Percentiles rank a stretch among this genome's conserved stretches.
These are phyloP conservation scores for Listrodromus nycthemerus DNA, from an alignment of 2,888 invertebrate species.

Conservation along the genomic window DNA sequence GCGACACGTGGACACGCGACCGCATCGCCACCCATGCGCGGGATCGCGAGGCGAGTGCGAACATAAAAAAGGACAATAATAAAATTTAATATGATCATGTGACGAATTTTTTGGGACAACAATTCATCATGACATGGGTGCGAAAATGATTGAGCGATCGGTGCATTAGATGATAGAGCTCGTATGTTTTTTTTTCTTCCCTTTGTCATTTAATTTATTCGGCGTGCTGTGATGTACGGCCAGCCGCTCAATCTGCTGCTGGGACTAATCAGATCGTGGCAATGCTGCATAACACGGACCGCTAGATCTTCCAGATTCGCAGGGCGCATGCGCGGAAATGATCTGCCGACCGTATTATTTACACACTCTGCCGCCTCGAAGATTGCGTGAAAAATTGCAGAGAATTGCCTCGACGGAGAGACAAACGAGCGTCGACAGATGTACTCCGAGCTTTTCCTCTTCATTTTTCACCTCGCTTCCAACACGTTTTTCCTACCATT, in stretches of 20 bases:
- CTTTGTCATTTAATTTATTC: conserved; percentile 22
- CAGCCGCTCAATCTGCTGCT: conserved; percentile 41
- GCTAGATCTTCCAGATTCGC: background rate
- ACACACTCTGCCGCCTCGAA: conserved; percentile 47
- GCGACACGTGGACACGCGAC: conserved; percentile 67
- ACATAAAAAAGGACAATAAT: conserved; percentile 21
- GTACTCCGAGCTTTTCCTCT: conserved; percentile 53
- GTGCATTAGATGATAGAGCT: conserved; percentile 34
- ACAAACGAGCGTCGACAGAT: conserved; percentile 67
- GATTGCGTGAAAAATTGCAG: conserved; percentile 63
- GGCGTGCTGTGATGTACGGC: conserved; percentile 4
- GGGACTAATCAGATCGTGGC: conserved; percentile 42
- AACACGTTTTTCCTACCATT: conserved; percentile 46
- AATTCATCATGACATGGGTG: conserved; percentile 44
- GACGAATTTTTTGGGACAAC: conserved; percentile 58
- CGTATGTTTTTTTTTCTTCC: conserved; percentile 15
- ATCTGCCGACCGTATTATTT: conserved; percentile 42
- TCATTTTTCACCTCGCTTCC: conserved; percentile 35
- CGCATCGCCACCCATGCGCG: conserved; percentile 50
- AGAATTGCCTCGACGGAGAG: conserved; percentile 62
- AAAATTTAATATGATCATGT: conserved; percentile 51
- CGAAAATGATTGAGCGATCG: conserved; percentile 66
- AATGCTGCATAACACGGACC: conserved; percentile 1
- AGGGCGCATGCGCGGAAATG: conserved; percentile 25
- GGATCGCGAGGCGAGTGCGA: conserved; percentile 10